These are phyloP conservation scores for Neosalanx taihuensis DNA, from an alignment of 2,797 vertebrate genomes.

Conservation along the genomic window DNA sequence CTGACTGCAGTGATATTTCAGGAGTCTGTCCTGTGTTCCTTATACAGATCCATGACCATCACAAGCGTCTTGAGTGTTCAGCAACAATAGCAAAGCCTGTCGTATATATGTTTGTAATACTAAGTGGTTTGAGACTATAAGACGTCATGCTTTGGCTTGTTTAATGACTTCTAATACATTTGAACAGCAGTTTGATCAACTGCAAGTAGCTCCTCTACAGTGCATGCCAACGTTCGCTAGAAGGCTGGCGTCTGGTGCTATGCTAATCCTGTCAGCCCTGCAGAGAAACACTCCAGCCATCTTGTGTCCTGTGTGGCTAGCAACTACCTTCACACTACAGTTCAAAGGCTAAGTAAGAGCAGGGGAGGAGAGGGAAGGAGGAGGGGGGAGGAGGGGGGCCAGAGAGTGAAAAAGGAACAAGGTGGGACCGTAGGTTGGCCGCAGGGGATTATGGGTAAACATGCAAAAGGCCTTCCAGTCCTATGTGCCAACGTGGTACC, in stretches of 20 bases:
- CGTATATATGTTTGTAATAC: constrained; percentile 34
- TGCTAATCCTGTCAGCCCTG: constrained; percentile 20
- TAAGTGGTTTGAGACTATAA: constrained; percentile 43
- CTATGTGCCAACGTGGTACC: constrained; percentile 66
- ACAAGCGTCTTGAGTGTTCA: constrained; percentile 27
- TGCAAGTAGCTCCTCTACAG: constrained; percentile 47
- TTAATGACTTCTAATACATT: constrained; percentile 31
- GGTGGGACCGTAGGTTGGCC: constrained; percentile 65
- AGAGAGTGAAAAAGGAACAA: constrained; percentile 18
- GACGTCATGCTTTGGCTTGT: constrained; percentile 60
- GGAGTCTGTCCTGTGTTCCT: too few species aligned
- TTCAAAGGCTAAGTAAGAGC: constrained; percentile 39
- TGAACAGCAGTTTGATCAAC: constrained; percentile 40
- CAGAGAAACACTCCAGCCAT: constrained; percentile 65
- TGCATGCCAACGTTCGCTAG: constrained; percentile 56
- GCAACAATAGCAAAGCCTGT: constrained; percentile 28
- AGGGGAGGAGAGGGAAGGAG: constrained; percentile 17
- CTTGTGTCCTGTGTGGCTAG: constrained; percentile 62
- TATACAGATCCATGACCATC: neutral
- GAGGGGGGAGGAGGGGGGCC: constrained; percentile 24
- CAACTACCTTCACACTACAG: constrained; percentile 56
- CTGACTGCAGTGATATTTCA: neutral
- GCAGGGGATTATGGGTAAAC: constrained; percentile 66
- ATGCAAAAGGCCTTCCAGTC: constrained; percentile 64
- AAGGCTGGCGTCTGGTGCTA: constrained; percentile 50